phyloP scores from a whole-genome alignment of 1,140 invertebrate species.

The Agrilus planipennis region DNA sequence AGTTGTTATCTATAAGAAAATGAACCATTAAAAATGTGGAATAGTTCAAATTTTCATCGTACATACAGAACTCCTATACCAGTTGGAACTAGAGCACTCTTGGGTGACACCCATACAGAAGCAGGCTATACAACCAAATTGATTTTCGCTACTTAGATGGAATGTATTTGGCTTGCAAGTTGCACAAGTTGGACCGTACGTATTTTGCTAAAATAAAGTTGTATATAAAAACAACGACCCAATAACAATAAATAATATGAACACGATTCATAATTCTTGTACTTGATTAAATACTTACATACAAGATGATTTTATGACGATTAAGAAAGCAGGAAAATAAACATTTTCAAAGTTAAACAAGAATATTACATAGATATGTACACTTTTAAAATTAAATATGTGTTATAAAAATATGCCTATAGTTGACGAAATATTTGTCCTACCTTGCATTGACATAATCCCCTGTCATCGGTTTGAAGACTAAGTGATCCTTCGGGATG shows the following conservation, averaged over 20 bases:
- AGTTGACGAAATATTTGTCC: conserved; percentile 20
- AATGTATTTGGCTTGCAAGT: conserved; percentile 73
- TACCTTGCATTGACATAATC: conserved; percentile 75
- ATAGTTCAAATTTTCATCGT: conserved; percentile 9
- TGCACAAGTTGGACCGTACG: conserved; percentile 64
- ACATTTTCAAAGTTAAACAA: not conserved
- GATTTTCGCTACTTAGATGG: conserved; percentile 55
- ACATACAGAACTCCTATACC: conserved; percentile 55
- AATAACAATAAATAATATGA: not conserved
- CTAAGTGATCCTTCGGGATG: conserved; percentile 22
- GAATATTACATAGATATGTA: no score
- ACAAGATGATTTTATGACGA: no score
- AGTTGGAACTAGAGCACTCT: conserved; percentile 59
- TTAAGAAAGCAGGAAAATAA: not conserved
- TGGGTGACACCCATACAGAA: conserved; percentile 83
- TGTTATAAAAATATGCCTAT: conserved; percentile 1
- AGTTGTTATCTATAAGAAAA: conserved; percentile 18
- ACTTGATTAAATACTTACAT: conserved; percentile 3
- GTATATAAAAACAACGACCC: not conserved
- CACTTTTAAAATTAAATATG: conserved; percentile 1
- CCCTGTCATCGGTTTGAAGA: conserved; percentile 39
- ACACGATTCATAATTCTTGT: not conserved
- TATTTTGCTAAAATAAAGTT: conserved; percentile 38
- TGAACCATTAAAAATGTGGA: conserved; percentile 6
- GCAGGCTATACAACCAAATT: conserved; percentile 81